phyloP scores from a whole-genome alignment of 2,113 vertebrate species.

The Nothobranchius kuhntae region DNA sequence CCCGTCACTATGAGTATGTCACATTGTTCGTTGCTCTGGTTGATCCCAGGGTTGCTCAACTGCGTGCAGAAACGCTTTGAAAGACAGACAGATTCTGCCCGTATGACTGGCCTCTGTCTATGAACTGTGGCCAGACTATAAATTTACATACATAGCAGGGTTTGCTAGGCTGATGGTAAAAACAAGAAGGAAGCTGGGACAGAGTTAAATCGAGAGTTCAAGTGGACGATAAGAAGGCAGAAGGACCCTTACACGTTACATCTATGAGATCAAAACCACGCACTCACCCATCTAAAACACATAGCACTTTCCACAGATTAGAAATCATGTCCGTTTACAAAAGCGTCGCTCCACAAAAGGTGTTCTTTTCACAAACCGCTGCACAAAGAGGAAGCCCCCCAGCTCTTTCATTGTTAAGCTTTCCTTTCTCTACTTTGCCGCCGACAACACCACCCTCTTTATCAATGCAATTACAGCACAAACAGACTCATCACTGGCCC shows the following conservation, averaged over 20 bases:
- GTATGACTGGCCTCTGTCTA: too few relatives aligned
- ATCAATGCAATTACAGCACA: conserved; percentile 78
- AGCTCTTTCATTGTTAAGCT: conserved; percentile 59
- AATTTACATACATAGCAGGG: too few relatives aligned
- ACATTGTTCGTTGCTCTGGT: too few relatives aligned
- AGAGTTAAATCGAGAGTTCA: conserved; percentile 25
- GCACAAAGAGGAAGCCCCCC: conserved; percentile 38
- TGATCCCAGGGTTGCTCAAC: too few relatives aligned
- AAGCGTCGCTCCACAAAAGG: conserved; percentile 62
- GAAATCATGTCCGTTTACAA: conserved; percentile 67
- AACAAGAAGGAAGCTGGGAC: neutral
- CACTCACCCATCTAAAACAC: conserved; percentile 47
- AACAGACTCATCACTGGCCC: conserved; percentile 75
- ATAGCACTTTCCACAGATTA: conserved; percentile 65
- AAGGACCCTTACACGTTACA: conserved; percentile 53
- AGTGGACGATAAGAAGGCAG: conserved; percentile 54
- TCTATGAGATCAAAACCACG: conserved; percentile 59
- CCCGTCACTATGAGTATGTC: too few relatives aligned
- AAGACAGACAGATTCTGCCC: too few relatives aligned
- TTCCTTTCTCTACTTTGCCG: conserved; percentile 59
- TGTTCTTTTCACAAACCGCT: conserved; percentile 60
- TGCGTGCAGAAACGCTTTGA: too few relatives aligned
- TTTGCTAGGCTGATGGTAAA: neutral
- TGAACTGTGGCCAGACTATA: too few relatives aligned
- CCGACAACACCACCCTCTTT: conserved; percentile 72